These are phyloP conservation scores for Euplexia lucipara DNA, from an alignment of 2,888 invertebrate species.

Conservation along the genomic window DNA sequence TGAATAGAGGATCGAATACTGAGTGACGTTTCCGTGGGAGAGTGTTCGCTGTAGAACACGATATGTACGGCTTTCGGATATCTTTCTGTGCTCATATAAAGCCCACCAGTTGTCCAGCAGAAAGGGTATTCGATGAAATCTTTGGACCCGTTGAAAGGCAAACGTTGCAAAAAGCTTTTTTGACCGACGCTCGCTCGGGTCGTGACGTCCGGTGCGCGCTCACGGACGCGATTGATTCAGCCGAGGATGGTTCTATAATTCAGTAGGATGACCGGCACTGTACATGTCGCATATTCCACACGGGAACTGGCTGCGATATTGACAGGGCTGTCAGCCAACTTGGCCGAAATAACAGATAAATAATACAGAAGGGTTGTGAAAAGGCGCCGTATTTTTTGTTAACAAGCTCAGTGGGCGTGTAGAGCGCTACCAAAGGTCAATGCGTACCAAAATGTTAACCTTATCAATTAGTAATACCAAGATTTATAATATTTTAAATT, in stretches of 20 bases:
- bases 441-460: neutral
- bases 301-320: constrained; percentile 42
- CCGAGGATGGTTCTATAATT: constrained; percentile 79
- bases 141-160: constrained; percentile 62
- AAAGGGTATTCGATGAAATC: constrained; percentile 65
- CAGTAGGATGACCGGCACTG: constrained; percentile 70
- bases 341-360: constrained; percentile 47
- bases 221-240: constrained; percentile 76
- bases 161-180: constrained; percentile 73
- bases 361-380: constrained; percentile 43
- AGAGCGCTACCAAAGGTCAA: neutral
- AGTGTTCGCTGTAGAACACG: constrained; percentile 23
- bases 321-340: constrained; percentile 45
- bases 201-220: constrained; percentile 67
- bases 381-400: constrained; percentile 29
- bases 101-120: constrained; percentile 56
- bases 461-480: neutral
- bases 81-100: constrained; percentile 42
- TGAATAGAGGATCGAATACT: constrained; percentile 47
- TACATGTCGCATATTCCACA: constrained; percentile 47
- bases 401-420: constrained; percentile 8
- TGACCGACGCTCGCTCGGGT: constrained; percentile 43
- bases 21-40: constrained; percentile 60
- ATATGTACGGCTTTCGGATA: constrained; percentile 53
- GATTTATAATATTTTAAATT: neutral